A percentile compares a stretch with the other conserved stretches of the same genome.
These are phyloP conservation scores for Amblyornis subalaris DNA, from an alignment of 2,113 vertebrate genomes.

Conservation along the genomic window DNA sequence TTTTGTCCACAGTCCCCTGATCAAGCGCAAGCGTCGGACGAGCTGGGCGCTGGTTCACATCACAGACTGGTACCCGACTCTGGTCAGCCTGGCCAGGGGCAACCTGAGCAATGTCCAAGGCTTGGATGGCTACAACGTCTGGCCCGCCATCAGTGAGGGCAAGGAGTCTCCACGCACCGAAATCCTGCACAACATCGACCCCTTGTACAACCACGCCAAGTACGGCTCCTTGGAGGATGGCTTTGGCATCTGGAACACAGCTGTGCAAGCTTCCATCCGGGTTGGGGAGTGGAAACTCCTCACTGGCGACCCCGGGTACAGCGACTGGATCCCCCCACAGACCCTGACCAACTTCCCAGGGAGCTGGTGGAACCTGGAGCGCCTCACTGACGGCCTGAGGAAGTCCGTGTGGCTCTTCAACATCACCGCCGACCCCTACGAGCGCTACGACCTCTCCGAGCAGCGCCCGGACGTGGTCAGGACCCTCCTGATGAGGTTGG, in stretches of 20 bases:
- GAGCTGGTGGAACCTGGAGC: slow-evolving; percentile 94
- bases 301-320: slow-evolving; percentile 92
- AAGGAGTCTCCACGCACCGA: slow-evolving; percentile 86
- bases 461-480: slow-evolving; percentile 87
- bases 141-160: slow-evolving; percentile 90
- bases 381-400: slow-evolving; percentile 74
- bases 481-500: slow-evolving; percentile 82
- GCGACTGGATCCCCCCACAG: slow-evolving; percentile 93
- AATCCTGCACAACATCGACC: slow-evolving; percentile 96
- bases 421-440: slow-evolving; percentile 88
- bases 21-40: slow-evolving; percentile 82
- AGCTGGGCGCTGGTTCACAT: slow-evolving; percentile 90
- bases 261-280: slow-evolving; percentile 90
- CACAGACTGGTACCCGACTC: slow-evolving; percentile 96
- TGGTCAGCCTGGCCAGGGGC: slow-evolving; percentile 86
- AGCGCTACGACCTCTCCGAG: slow-evolving; percentile 84
- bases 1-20: slow-evolving; percentile 93
- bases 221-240: slow-evolving; percentile 86
- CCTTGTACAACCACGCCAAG: slow-evolving; percentile 87
- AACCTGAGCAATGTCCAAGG: slow-evolving; percentile 76
- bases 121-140: slow-evolving; percentile 89
- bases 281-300: slow-evolving; percentile 94
- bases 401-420: slow-evolving; percentile 95
- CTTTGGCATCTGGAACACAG: slow-evolving; percentile 91
- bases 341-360: slow-evolving; percentile 86